These are phyloP conservation scores for Vireo griseus DNA, from an alignment of 2,797 vertebrate species.

Conservation along the genomic window DNA sequence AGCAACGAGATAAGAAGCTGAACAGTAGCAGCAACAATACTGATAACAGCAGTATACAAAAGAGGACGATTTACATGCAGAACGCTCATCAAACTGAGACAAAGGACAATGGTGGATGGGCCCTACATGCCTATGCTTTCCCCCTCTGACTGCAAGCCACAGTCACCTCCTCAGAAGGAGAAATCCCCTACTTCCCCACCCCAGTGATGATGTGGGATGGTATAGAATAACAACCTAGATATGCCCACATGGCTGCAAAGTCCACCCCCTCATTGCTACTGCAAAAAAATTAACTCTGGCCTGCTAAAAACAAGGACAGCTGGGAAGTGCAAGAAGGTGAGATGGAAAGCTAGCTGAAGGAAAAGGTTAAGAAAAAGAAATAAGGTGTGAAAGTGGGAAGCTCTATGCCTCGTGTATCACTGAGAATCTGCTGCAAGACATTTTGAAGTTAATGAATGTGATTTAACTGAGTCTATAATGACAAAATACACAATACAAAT, in stretches of 20 bases:
- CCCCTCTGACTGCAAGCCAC: neutral
- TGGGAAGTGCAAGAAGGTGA: neutral
- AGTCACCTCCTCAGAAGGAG: neutral
- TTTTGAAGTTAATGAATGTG: neutral
- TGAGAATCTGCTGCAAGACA: neutral
- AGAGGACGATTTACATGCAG: neutral
- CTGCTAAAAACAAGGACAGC: neutral
- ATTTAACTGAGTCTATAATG: neutral
- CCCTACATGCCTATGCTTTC: fast-evolving
- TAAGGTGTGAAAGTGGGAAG: neutral
- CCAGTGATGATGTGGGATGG: fast-evolving
- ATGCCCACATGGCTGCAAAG: neutral
- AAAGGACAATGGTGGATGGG: neutral
- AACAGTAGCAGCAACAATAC: neutral
- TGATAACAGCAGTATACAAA: neutral
- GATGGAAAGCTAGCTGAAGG: neutral
- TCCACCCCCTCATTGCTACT: neutral
- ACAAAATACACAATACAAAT: neutral
- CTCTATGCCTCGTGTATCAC: neutral
- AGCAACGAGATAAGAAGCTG: neutral
- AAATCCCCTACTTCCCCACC: neutral
- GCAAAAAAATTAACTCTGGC: fast-evolving
- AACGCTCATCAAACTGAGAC: neutral
- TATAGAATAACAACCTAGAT: neutral
- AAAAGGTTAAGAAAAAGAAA: neutral